Evolutionary conservation across 1,140 invertebrate genomes (phyloP).

Genomic region (Drosophila lacertosa): DNA sequence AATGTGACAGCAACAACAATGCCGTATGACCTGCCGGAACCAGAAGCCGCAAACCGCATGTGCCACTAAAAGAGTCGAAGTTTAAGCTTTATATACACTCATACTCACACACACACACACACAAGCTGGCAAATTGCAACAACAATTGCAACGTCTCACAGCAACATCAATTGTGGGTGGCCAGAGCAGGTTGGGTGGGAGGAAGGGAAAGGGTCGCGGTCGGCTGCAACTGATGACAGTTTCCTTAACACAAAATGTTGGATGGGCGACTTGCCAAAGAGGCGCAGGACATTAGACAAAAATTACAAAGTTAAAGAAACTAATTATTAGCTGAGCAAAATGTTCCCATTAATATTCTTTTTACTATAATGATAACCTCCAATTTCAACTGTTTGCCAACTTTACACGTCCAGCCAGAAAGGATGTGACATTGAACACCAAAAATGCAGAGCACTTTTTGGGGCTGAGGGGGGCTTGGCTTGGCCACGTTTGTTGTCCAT

Average conservation of each 20-base stretch:
- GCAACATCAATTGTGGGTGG: neutral
- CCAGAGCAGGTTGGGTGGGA: neutral
- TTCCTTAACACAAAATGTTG: slow-evolving; percentile 8
- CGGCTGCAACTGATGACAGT: slow-evolving; percentile 30
- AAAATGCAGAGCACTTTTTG: slow-evolving; percentile 2
- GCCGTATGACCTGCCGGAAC: slow-evolving; percentile 28
- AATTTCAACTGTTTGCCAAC: slow-evolving; percentile 7
- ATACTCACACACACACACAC: neutral
- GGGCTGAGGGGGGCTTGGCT: neutral
- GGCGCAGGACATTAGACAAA: too few species aligned
- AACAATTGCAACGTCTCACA: slow-evolving; percentile 2
- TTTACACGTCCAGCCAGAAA: neutral
- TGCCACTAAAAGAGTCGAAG: slow-evolving; percentile 22
- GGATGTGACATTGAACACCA: slow-evolving; percentile 58
- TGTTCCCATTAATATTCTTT: too few species aligned
- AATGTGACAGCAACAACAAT: slow-evolving; percentile 18
- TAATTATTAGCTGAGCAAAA: too few species aligned
- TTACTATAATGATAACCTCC: too few species aligned
- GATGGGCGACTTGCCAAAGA: neutral
- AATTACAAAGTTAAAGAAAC: too few species aligned
- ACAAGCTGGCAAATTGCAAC: slow-evolving; percentile 8
- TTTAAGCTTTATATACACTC: slow-evolving; percentile 7
- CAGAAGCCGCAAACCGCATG: slow-evolving; percentile 33
- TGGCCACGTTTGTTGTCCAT: neutral
- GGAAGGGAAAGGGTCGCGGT: neutral